Conservation (phyloP, 2,888 invertebrate genomes). For the Orthosia incerta region DNA sequence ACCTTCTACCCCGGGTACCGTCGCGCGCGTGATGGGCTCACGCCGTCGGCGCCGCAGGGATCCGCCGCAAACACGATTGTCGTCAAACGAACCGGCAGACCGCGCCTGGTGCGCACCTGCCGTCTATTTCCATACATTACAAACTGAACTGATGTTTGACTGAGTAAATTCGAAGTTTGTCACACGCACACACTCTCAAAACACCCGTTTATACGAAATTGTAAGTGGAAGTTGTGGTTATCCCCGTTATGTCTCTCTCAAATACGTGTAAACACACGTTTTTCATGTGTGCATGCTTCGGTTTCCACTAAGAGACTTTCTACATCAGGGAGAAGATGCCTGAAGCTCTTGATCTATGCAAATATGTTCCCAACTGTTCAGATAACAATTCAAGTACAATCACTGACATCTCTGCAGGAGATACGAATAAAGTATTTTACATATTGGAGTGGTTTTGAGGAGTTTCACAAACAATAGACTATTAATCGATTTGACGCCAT, state of each 20-base stretch:
- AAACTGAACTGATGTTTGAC: constrained; percentile 23
- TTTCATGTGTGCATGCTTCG: background rate
- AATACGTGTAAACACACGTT: background rate
- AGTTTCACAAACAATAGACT: background rate
- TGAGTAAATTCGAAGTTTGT: background rate
- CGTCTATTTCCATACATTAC: constrained; percentile 68
- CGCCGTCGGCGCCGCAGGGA: constrained; percentile 78
- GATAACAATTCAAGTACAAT: constrained; percentile 49
- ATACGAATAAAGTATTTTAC: constrained; percentile 24
- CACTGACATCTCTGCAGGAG: constrained; percentile 48
- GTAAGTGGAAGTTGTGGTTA: background rate
- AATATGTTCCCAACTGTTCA: constrained; percentile 60
- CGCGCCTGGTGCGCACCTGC: constrained; percentile 82
- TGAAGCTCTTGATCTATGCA: constrained; percentile 48
- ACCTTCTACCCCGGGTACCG: constrained; percentile 53
- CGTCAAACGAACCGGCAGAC: constrained; percentile 86
- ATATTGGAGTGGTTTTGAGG: constrained; percentile 15
- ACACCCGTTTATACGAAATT: background rate
- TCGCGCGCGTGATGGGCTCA: constrained; percentile 66
- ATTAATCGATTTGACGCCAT: background rate
- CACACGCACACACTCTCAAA: constrained; percentile 32
- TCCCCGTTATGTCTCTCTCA: constrained; percentile 7
- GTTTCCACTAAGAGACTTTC: background rate
- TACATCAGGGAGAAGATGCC: constrained; percentile 17
- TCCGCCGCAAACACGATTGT: constrained; percentile 86